Evolutionary conservation across 1,140 invertebrate genomes (phyloP).

Genomic region (Trichonephila clavata): DNA sequence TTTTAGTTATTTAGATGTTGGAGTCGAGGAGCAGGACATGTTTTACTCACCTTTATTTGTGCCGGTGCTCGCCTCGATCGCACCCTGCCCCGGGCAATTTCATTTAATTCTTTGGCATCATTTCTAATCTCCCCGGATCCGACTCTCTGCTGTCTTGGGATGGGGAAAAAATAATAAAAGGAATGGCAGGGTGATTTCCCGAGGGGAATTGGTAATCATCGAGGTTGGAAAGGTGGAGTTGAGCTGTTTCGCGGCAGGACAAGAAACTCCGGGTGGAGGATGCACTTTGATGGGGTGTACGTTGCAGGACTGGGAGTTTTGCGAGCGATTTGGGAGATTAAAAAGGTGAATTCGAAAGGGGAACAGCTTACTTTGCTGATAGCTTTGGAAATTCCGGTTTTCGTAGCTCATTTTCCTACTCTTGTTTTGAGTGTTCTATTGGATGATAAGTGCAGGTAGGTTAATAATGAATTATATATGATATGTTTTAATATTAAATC

Average conservation of each 20-base stretch:
- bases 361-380: too few relatives aligned
- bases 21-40: neutral
- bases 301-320: neutral
- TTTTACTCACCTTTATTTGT: neutral
- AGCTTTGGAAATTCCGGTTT: too few relatives aligned
- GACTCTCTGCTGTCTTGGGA: neutral
- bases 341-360: too few relatives aligned
- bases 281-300: neutral
- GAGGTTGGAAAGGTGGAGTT: neutral
- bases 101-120: neutral
- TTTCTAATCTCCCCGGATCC: neutral
- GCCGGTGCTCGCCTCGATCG: neutral
- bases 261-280: neutral
- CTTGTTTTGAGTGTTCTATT: too few relatives aligned
- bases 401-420: too few relatives aligned
- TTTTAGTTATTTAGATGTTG: conserved; percentile 1
- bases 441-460: too few relatives aligned
- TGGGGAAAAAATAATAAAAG: neutral
- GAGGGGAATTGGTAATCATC: neutral
- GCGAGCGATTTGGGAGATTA: too few relatives aligned
- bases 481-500: too few relatives aligned
- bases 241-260: neutral
- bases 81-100: neutral
- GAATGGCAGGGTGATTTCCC: neutral
- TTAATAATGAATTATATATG: too few relatives aligned